phyloP scores from a whole-genome alignment of 92 coral and sea anemone genomes.

The Umimayanthus chanpuru region DNA sequence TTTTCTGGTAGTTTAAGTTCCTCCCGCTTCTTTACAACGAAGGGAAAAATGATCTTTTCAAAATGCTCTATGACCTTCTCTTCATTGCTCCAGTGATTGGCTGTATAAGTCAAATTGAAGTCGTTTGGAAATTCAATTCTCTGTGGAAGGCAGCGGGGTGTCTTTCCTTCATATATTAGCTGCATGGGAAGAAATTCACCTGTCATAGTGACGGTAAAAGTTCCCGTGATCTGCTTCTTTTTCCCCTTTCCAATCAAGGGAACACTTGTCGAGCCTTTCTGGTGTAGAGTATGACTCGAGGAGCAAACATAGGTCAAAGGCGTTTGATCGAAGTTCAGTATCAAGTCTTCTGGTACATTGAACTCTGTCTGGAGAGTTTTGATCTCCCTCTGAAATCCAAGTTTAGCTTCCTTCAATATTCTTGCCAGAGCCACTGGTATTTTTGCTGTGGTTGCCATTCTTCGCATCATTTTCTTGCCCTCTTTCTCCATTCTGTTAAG shows the following conservation, averaged over 20 bases:
- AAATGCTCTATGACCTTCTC: no score
- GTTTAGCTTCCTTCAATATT: conserved; percentile 50
- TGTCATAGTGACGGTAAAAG: no score
- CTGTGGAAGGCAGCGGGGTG: conserved; percentile 57
- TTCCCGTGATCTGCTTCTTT: no score
- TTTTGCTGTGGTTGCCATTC: no score
- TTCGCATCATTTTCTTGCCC: no score
- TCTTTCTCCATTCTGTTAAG: background rate
- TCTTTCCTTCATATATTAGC: conserved; percentile 58
- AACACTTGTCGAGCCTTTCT: conserved; percentile 45
- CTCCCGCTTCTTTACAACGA: conserved; percentile 46
- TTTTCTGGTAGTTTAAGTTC: conserved; percentile 47
- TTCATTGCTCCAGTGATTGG: conserved; percentile 58
- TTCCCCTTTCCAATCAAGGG: conserved; percentile 1
- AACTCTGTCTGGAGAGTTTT: no score
- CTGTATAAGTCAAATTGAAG: conserved; percentile 42
- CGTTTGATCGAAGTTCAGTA: no score
- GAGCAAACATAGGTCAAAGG: conserved; percentile 48
- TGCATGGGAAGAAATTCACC: conserved; percentile 65
- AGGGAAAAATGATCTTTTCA: conserved; percentile 53
- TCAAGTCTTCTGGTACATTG: no score
- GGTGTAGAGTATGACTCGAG: conserved; percentile 38
- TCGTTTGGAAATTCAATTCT: conserved; percentile 39
- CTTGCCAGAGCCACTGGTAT: background rate
- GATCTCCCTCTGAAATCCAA: no score